Percentiles rank a stretch among this genome's conserved stretches.
Evolutionary conservation across 2,113 vertebrate species (phyloP).

Genomic region (Lepus americanus): DNA sequence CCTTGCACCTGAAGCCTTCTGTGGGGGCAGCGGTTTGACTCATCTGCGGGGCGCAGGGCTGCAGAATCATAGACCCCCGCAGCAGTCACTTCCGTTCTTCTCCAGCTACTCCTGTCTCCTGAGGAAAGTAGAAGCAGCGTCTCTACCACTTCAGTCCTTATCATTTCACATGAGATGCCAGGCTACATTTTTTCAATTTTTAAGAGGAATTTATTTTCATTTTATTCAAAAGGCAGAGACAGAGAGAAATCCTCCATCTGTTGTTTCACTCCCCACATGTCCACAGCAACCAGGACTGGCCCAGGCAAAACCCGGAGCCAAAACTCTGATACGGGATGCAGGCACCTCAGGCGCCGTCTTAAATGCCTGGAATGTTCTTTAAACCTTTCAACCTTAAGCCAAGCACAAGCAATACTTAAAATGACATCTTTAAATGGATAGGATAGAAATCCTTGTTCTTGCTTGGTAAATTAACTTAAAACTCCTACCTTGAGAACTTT

Average conservation of each 20-base stretch:
- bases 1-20: conserved; percentile 7
- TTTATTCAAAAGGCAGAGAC: too few species aligned
- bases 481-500: not conserved
- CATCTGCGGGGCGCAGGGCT: not conserved
- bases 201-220: too few species aligned
- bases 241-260: too few species aligned
- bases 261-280: too few species aligned
- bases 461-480: not conserved
- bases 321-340: too few species aligned
- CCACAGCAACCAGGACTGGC: too few species aligned
- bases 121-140: not conserved
- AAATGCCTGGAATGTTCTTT: not conserved
- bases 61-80: not conserved
- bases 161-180: not conserved
- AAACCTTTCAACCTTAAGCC: not conserved
- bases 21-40: not conserved
- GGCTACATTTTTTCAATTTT: not conserved
- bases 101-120: not conserved
- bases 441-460: not conserved
- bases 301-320: too few species aligned
- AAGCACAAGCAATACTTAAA: not conserved
- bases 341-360: too few species aligned
- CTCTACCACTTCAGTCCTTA: not conserved
- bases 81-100: conserved; percentile 7
- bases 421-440: not conserved